phyloP scores from a whole-genome alignment of 2,888 invertebrate species.

The Chydorus sphaericus region DNA sequence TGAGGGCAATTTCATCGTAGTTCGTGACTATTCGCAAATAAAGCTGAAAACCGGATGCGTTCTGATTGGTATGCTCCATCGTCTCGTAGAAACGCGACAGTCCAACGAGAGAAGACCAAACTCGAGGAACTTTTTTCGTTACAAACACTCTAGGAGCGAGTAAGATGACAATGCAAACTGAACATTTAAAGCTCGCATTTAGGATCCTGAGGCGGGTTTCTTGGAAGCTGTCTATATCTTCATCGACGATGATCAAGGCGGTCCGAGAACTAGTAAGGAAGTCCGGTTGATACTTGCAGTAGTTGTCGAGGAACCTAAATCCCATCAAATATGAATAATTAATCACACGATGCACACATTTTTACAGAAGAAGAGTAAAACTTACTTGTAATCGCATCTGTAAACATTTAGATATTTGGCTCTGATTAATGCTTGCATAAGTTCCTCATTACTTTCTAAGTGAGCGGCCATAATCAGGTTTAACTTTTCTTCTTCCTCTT shows the following conservation, averaged over 20 bases:
- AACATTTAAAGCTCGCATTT: not conserved
- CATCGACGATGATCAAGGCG: not conserved
- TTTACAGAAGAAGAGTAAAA: too few species aligned
- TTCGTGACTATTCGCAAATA: not conserved
- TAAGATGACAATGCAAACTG: not conserved
- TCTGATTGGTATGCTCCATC: not conserved
- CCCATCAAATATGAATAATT: not conserved
- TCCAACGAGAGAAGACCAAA: not conserved
- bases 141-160: not conserved
- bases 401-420: not conserved
- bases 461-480: not conserved
- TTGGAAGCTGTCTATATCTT: not conserved
- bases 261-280: not conserved
- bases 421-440: not conserved
- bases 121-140: not conserved
- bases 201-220: not conserved
- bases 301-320: not conserved
- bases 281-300: not conserved
- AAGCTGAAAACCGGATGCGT: not conserved
- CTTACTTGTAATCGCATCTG: not conserved
- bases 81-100: not conserved
- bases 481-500: too few species aligned
- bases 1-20: not conserved
- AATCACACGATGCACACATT: too few species aligned
- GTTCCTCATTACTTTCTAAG: not conserved